Base-by-base conservation (phyloP, 2,113 vertebrate species). In the Epinephelus moara region DNA sequence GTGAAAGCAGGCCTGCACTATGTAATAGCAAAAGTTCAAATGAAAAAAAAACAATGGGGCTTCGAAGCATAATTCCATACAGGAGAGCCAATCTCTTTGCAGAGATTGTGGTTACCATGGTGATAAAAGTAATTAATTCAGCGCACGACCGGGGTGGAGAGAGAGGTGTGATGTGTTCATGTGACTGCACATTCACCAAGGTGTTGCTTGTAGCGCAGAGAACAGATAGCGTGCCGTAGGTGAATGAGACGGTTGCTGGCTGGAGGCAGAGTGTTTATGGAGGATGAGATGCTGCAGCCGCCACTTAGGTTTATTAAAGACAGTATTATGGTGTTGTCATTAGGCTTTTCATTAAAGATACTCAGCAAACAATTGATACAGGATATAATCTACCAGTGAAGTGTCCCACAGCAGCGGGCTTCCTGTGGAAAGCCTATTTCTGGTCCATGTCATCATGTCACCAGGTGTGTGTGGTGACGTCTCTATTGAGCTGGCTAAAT, bases 171-270 rank as follows among this genome's bases (percentile, higher is more conserved):
- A 49, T 55, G 49, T 63, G 57, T 30, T 70, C 57, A 47, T 52
- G 70, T 81, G 78, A 66, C 69, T 56, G 42, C 69, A 66, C 53
- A 61, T 45, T 69, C n/a, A 40, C n/a, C 17, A 45, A 69, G 80
- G 72, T 64, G 59, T 82, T 59, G 67, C 64, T 75, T 27, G n/a
- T 25, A 23, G 18, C 52, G 71, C 18, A 69, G n/a, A 47, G 13
- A 53, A 70, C 18, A 75, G n/a, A 47, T 55, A 9, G n/a, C 1
- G 27, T 23, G 14, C 33, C 33, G 4, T 3, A 25, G 33, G 45
- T 60, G 62, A 59, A 18, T n/a, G 10, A 19, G 23, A 17, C 27
- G 3, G 49, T 11, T 72, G 25, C 30, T 55, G 61, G 25, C 4
- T 14, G 74, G 40, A 37, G 60, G 72, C 14, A 53, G 30, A 42